These are phyloP conservation scores for Erynnis tages DNA, from an alignment of 2,888 invertebrate species.

Conservation along the genomic window DNA sequence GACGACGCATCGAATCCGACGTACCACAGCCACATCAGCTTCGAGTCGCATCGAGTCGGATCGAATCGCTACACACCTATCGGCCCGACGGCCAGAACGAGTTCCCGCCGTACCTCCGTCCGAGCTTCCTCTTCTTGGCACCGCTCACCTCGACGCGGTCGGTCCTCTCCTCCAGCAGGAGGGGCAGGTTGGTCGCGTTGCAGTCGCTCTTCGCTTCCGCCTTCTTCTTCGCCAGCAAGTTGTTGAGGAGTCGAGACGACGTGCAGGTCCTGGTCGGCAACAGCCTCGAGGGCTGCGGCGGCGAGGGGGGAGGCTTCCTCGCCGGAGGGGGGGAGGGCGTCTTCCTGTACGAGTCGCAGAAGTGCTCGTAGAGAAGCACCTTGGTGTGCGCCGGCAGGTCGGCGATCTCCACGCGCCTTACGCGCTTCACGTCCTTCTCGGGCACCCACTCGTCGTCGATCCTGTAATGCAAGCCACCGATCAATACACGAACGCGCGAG, in stretches of 20 bases:
- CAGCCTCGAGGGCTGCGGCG: slow-evolving; percentile 35
- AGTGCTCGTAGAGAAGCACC: slow-evolving; percentile 76
- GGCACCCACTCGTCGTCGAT: slow-evolving; percentile 93
- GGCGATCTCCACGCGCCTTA: slow-evolving; percentile 83
- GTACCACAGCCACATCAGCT: too few relatives aligned
- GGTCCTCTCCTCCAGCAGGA: slow-evolving; percentile 43
- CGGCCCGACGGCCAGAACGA: slow-evolving; percentile 75
- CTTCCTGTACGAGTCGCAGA: slow-evolving; percentile 63
- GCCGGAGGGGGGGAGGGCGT: slow-evolving; percentile 40
- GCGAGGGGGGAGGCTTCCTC: slow-evolving; percentile 29
- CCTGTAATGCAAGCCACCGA: slow-evolving; percentile 70
- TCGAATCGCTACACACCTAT: slow-evolving; percentile 43
- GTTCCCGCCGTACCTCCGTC: slow-evolving; percentile 64
- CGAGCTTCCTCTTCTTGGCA: slow-evolving; percentile 71
- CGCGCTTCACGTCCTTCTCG: slow-evolving; percentile 85
- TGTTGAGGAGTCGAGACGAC: slow-evolving; percentile 56
- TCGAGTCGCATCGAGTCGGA: not conserved
- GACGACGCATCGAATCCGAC: too few relatives aligned
- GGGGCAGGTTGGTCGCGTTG: slow-evolving; percentile 44
- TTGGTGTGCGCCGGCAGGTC: slow-evolving; percentile 73
- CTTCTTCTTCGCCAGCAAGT: slow-evolving; percentile 54
- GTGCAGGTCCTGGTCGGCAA: slow-evolving; percentile 56
- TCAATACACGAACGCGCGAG: slow-evolving; percentile 6
- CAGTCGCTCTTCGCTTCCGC: slow-evolving; percentile 41
- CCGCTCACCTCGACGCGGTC: slow-evolving; percentile 52